These are phyloP conservation scores for Alectoris magna DNA, from an alignment of 2,797 vertebrate genomes.

Conservation along the genomic window DNA sequence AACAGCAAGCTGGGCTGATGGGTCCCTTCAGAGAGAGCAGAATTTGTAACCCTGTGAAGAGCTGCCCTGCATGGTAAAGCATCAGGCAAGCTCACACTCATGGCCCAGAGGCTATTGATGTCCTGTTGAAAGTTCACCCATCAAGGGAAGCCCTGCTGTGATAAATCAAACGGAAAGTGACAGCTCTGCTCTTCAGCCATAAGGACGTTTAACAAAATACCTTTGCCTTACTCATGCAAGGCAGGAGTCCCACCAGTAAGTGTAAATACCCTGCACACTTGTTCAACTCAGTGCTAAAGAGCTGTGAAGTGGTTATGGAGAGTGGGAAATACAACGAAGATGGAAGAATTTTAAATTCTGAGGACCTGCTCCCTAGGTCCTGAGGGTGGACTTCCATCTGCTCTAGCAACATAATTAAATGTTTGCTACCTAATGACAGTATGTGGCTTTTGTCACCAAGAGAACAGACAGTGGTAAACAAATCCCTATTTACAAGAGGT, in stretches of 20 bases:
- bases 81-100: conserved; percentile 57
- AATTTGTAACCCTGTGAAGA: background rate
- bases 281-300: conserved; percentile 55
- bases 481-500: conserved; percentile 59
- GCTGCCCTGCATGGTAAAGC: conserved; percentile 41
- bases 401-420: conserved; percentile 57
- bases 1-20: conserved; percentile 37
- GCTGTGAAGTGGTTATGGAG: conserved; percentile 9
- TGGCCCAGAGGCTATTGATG: conserved; percentile 5
- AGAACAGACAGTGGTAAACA: conserved; percentile 69
- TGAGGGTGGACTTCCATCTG: conserved; percentile 45
- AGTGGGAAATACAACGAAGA: conserved; percentile 26
- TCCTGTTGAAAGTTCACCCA: conserved; percentile 28
- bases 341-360: conserved; percentile 28
- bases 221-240: background rate
- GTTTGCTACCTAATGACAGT: conserved; percentile 60
- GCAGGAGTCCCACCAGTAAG: conserved; percentile 28
- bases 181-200: conserved; percentile 20
- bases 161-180: conserved; percentile 63
- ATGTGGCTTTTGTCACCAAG: conserved; percentile 67
- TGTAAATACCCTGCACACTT: conserved; percentile 38
- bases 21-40: conserved; percentile 51
- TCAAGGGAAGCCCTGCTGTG: conserved; percentile 56
- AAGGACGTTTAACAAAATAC: conserved; percentile 43
- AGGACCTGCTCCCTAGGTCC: background rate